Conservation (phyloP, 92 coral and sea anemone species). For the Montipora capitata region DNA sequence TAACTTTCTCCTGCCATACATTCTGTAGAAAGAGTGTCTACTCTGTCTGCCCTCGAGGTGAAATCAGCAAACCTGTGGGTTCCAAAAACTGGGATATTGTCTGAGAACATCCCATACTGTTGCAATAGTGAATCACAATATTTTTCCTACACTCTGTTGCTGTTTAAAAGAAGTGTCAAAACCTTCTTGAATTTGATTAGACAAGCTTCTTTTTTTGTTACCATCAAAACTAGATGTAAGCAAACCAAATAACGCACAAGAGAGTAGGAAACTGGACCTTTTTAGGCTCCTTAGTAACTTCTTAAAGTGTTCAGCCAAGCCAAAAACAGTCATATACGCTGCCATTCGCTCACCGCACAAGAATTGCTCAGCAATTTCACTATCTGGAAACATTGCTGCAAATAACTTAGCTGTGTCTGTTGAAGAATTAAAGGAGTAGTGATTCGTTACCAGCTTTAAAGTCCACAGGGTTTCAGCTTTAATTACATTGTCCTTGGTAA, state of each 20-base stretch:
- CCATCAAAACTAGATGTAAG: too few species aligned
- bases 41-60: not conserved
- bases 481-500: conserved; percentile 63
- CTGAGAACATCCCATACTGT: conserved; percentile 41
- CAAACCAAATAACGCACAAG: too few species aligned
- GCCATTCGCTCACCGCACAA: conserved; percentile 43
- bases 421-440: conserved; percentile 60
- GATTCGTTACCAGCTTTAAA: conserved; percentile 57
- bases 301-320: too few species aligned
- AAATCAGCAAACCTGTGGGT: conserved; percentile 43
- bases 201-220: too few species aligned
- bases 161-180: too few species aligned
- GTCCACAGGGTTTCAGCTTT: conserved; percentile 71
- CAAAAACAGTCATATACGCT: not conserved
- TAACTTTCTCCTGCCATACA: too few species aligned
- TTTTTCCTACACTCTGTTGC: not conserved
- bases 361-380: conserved; percentile 49
- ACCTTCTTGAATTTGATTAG: too few species aligned
- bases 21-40: too few species aligned
- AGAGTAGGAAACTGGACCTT: too few species aligned
- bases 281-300: too few species aligned
- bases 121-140: conserved; percentile 50
- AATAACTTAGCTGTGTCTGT: conserved; percentile 32
- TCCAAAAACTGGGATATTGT: conserved; percentile 37
- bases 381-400: conserved; percentile 60